Evolutionary conservation across 37 sponge, comb jelly and placozoan species (phyloP).

Genomic region (Ianthella basta): DNA sequence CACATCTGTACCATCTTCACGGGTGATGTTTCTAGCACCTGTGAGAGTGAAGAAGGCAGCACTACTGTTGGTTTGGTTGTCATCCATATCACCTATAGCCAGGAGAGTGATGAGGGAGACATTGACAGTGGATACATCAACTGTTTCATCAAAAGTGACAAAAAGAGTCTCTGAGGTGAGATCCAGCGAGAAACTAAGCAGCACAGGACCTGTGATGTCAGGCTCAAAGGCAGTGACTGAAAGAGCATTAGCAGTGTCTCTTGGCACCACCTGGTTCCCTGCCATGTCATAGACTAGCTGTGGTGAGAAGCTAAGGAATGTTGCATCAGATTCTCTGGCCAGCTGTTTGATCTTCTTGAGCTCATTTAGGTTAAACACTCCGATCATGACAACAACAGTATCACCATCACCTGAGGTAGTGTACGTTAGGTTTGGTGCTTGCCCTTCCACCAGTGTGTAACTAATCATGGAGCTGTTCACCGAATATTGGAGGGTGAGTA

Average conservation of each 20-base stretch:
- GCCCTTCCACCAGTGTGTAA: constrained; percentile 57
- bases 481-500: constrained; percentile 55
- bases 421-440: constrained; percentile 39
- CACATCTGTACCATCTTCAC: constrained; percentile 60
- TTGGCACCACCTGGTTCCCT: constrained; percentile 62
- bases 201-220: constrained; percentile 61
- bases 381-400: constrained; percentile 55
- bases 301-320: constrained; percentile 60
- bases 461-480: not conserved
- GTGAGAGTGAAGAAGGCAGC: constrained; percentile 56
- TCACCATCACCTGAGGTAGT: constrained; percentile 50
- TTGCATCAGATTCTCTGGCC: constrained; percentile 49
- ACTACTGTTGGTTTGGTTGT: not conserved
- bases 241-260: constrained; percentile 36
- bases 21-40: constrained; percentile 22
- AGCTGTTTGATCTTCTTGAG: constrained; percentile 77
- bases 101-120: constrained; percentile 63
- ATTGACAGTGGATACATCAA: constrained; percentile 64
- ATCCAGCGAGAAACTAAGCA: constrained; percentile 72
- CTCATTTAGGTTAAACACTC: constrained; percentile 70
- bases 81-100: not conserved
- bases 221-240: constrained; percentile 46
- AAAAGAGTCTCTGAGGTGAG: constrained; percentile 76
- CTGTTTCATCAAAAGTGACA: constrained; percentile 93
- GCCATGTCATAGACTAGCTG: constrained; percentile 67